These are phyloP conservation scores for Ichneumoninae sp. DNA, from an alignment of 2,888 invertebrate genomes.

Conservation along the genomic window DNA sequence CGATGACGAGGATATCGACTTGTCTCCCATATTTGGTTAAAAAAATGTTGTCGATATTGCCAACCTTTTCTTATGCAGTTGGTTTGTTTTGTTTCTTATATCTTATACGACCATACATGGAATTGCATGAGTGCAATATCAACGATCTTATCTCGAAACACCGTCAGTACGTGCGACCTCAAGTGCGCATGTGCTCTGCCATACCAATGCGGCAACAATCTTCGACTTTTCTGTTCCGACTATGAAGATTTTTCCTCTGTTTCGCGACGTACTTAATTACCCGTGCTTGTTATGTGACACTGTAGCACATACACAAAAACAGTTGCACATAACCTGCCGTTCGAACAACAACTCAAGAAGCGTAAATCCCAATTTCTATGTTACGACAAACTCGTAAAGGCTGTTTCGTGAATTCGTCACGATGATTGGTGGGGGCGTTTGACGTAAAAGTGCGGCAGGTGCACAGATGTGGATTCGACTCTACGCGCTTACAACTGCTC, in stretches of 20 bases:
- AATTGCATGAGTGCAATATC: conserved; percentile 27
- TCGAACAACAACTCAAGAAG: conserved; percentile 9
- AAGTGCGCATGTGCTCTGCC: conserved; percentile 41
- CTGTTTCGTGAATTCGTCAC: background rate
- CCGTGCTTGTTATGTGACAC: background rate
- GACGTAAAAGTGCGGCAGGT: conserved; percentile 18
- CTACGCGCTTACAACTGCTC: background rate
- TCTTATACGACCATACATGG: conserved; percentile 39
- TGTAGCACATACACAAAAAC: conserved; percentile 28
- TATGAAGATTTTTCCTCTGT: background rate
- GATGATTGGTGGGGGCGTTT: conserved; percentile 5
- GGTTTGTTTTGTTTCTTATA: background rate
- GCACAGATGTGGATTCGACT: background rate
- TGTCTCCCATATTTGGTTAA: conserved; percentile 62
- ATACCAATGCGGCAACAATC: conserved; percentile 25
- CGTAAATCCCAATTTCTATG: background rate
- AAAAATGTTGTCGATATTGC: background rate
- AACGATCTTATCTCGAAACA: conserved; percentile 37
- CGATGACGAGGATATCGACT: conserved; percentile 66
- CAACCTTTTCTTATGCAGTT: background rate
- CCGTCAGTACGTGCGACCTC: conserved; percentile 26
- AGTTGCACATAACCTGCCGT: conserved; percentile 29
- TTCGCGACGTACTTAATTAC: conserved; percentile 1
- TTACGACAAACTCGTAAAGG: background rate
- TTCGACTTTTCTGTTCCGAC: conserved; percentile 8